Evolutionary conservation across 2,113 vertebrate species (phyloP), one percentile per base, ranked within the genome.

Genomic region (Pseudorhombus dupliciocellatus): DNA sequence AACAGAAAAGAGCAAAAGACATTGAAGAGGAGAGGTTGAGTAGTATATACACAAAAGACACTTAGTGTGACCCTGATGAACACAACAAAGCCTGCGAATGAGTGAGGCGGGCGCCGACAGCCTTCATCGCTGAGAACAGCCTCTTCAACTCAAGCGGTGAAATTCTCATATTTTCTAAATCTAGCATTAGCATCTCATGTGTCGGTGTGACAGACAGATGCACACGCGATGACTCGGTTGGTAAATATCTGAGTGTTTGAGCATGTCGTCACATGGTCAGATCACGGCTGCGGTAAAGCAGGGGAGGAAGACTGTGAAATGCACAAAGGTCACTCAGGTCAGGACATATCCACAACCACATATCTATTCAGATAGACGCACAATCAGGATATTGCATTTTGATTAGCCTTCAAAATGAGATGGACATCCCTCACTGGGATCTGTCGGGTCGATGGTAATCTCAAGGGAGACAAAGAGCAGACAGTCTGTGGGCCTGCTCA

Each of bases 61-160:
- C 62, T 62, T 30, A 66, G 55, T 44, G 50, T 31, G 64, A 71
- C 79, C 77, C 64, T 80, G 81, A 73, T 78, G 20, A 72, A 53
- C 68, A 60, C 48, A 75, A 62, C 63, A 34, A 64, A 68, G 80
- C 40, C 73, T 80, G 68, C 52, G 84, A 87, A 77, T 79, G 65
- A 75, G 57, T 4, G 2, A 78, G 64, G 58, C 42, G 50, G 64
- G 59, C 37, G 24, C 12, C 12, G 10, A 16, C 30, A 81, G 75
- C 83, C 86, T 89, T 88, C 83, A 84, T 66, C 57, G 50, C 52
- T 63, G 66, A 75, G 80, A 80, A 75, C 66, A 65, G 70, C 34
- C 60, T 66, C 68, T 79, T 81, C 62, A 76, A 25, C 59, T 50
- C 46, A 70, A 59, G 73, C 79, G 7, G 1, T 67, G 46, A 80